Evolutionary conservation across 2,888 invertebrate genomes (phyloP).

Genomic region (Ypsolopha scabrella): DNA sequence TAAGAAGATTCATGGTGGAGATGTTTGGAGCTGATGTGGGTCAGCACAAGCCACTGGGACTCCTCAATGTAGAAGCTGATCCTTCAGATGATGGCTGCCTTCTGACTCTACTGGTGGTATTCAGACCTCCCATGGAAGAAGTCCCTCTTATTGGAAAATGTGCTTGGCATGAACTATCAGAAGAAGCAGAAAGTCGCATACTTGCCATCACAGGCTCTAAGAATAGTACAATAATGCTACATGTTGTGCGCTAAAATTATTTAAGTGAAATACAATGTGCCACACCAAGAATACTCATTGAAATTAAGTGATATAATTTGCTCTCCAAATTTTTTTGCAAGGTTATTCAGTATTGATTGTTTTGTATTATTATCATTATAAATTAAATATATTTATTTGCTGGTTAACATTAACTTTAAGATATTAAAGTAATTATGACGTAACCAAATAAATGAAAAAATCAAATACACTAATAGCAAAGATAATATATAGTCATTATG

Average conservation of each 20-base stretch:
- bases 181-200: conserved; percentile 76
- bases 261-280: conserved; percentile 1
- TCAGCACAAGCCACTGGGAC: conserved; percentile 84
- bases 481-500: too few relatives aligned
- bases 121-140: conserved; percentile 87
- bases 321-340: neutral
- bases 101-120: conserved; percentile 84
- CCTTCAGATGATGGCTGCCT: conserved; percentile 80
- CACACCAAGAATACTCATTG: conserved; percentile 4
- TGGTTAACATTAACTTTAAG: too few relatives aligned
- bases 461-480: too few relatives aligned
- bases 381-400: too few relatives aligned
- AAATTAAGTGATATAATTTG: neutral
- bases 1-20: conserved; percentile 91
- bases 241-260: conserved; percentile 79
- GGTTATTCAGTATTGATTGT: too few relatives aligned
- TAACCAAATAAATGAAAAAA: too few relatives aligned
- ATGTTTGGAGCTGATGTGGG: conserved; percentile 90
- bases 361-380: too few relatives aligned
- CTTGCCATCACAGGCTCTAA: conserved; percentile 76
- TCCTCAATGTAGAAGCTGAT: conserved; percentile 81
- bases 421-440: too few relatives aligned
- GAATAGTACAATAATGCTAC: conserved; percentile 83
- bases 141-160: conserved; percentile 89
- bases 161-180: conserved; percentile 86